A percentile compares a stretch with the other conserved stretches of the same genome.
These are phyloP conservation scores for Nothura maculosa DNA, from an alignment of 2,797 vertebrate species.

Conservation along the genomic window DNA sequence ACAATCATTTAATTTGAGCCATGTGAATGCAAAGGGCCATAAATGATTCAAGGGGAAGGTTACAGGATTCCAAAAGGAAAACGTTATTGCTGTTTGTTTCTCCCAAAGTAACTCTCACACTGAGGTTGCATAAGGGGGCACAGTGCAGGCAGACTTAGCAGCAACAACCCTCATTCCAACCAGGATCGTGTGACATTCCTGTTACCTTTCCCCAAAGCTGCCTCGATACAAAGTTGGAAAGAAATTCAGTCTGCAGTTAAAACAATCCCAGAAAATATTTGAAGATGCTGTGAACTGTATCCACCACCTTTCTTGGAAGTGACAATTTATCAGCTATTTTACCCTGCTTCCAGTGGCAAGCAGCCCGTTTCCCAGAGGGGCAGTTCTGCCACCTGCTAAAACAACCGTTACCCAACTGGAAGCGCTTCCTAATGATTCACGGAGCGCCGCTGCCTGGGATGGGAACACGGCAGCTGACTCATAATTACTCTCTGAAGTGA, in stretches of 20 bases:
- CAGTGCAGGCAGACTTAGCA: conserved; percentile 8
- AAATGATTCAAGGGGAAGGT: neutral
- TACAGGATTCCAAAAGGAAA: neutral
- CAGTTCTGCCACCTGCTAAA: neutral
- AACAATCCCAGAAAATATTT: neutral
- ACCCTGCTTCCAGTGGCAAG: neutral
- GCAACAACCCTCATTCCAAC: fast-evolving
- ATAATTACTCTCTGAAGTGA: neutral
- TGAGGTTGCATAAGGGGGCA: neutral
- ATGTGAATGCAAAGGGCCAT: neutral
- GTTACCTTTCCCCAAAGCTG: neutral
- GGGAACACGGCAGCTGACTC: neutral
- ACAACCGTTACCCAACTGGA: neutral
- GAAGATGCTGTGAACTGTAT: neutral
- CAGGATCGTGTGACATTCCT: neutral
- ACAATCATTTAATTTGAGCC: neutral
- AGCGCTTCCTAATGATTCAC: neutral
- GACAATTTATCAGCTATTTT: neutral
- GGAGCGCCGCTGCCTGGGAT: neutral
- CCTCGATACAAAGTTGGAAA: neutral
- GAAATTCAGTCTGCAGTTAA: neutral
- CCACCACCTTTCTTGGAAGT: neutral
- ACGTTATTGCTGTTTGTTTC: neutral
- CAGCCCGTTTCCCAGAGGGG: neutral
- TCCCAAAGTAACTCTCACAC: neutral